Evolutionary conservation across 2,113 vertebrate genomes (phyloP).

Genomic region (Nycticorax nycticorax): DNA sequence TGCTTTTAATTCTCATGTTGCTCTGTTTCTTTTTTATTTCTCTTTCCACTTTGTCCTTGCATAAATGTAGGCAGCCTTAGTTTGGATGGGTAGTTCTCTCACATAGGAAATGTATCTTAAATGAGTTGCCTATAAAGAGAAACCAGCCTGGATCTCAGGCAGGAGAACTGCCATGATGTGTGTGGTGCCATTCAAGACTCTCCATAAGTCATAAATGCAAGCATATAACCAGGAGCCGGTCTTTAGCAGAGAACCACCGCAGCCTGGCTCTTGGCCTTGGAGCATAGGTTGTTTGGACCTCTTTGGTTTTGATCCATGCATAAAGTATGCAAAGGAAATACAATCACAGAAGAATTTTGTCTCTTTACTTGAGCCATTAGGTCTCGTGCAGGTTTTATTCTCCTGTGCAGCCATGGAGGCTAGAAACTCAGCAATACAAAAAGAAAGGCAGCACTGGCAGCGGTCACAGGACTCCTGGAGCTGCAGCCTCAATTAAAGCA

Average conservation of each 20-base stretch:
- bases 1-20: neutral
- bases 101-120: neutral
- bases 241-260: neutral
- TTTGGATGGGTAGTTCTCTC: neutral
- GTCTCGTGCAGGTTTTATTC: rapidly evolving
- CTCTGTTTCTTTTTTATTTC: neutral
- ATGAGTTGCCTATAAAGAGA: neutral
- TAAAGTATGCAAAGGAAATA: neutral
- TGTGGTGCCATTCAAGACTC: neutral
- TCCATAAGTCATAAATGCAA: rapidly evolving
- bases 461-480: neutral
- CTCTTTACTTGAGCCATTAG: neutral
- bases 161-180: rapidly evolving
- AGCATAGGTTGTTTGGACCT: neutral
- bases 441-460: too few species aligned
- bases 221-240: neutral
- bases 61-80: neutral
- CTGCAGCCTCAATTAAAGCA: neutral
- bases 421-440: neutral
- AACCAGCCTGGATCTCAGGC: neutral
- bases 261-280: neutral
- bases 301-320: too few species aligned
- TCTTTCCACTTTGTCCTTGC: neutral
- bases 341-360: rapidly evolving
- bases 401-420: neutral